Evolutionary conservation across 2,888 invertebrate genomes (phyloP).

Genomic region (Endotricha flammealis): DNA sequence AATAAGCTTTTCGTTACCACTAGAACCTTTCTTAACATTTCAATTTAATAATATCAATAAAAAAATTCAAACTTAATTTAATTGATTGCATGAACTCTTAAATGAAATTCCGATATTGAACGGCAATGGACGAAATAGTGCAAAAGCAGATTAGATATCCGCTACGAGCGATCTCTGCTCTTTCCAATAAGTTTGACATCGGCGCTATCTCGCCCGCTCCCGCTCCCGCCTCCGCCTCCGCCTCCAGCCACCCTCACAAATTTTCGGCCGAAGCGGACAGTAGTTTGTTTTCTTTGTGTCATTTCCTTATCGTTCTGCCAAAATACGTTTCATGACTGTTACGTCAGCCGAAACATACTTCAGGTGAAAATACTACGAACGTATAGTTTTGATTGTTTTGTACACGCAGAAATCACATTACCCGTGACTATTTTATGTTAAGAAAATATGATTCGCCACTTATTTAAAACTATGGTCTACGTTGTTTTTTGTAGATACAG

Average conservation of each 20-base stretch:
- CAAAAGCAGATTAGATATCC: slow-evolving; percentile 34
- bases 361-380: slow-evolving; percentile 59
- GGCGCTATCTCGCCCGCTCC: slow-evolving; percentile 39
- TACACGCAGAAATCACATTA: too few species aligned
- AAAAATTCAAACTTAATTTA: slow-evolving; percentile 29
- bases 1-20: too few species aligned
- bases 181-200: too few species aligned
- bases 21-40: too few species aligned
- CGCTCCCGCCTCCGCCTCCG: slow-evolving; percentile 30
- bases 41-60: slow-evolving; percentile 22
- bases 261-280: slow-evolving; percentile 66
- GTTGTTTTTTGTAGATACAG: too few species aligned
- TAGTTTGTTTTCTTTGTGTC: slow-evolving; percentile 77
- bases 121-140: slow-evolving; percentile 18
- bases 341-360: slow-evolving; percentile 71
- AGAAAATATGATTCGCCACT: too few species aligned
- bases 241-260: slow-evolving; percentile 50
- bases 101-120: slow-evolving; percentile 17
- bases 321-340: slow-evolving; percentile 76
- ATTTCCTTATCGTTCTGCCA: slow-evolving; percentile 78
- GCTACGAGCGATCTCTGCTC: slow-evolving; percentile 19
- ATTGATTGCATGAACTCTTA: slow-evolving; percentile 10
- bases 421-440: too few species aligned
- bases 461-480: too few species aligned
- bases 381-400: slow-evolving; percentile 46